Evolutionary conservation across 2,797 vertebrate species (phyloP).

Genomic region (Tiaroga cobitis): DNA sequence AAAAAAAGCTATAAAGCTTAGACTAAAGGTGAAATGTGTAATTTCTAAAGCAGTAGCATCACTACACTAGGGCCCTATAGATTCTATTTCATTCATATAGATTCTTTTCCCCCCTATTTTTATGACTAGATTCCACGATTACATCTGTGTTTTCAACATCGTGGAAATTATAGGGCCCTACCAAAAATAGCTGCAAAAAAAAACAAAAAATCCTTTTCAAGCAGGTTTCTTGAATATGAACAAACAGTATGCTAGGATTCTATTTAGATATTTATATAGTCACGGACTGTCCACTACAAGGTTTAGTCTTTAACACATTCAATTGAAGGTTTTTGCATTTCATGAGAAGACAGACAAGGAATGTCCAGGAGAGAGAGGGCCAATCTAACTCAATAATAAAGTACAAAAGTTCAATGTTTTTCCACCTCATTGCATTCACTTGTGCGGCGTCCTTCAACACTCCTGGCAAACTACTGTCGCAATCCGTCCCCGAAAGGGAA

Average conservation of each 20-base stretch:
- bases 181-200: background rate
- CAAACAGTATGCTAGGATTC: background rate
- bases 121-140: background rate
- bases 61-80: background rate
- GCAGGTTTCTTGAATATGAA: background rate
- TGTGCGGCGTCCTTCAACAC: constrained; percentile 42
- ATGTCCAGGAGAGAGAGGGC: background rate
- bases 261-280: background rate
- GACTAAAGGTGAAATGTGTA: background rate
- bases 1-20: background rate
- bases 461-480: constrained; percentile 23
- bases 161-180: background rate
- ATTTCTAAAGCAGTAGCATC: background rate
- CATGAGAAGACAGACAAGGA: background rate
- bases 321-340: background rate
- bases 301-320: background rate
- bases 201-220: background rate
- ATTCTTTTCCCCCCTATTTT: background rate
- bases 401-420: constrained; percentile 46
- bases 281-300: background rate
- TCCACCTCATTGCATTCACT: constrained; percentile 40
- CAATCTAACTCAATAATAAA: constrained; percentile 21
- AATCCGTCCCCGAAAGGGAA: constrained; percentile 32
- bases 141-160: background rate
- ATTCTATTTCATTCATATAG: background rate